Conservation (phyloP, 2,797 vertebrate species). For the Gadopsis marmoratus region DNA sequence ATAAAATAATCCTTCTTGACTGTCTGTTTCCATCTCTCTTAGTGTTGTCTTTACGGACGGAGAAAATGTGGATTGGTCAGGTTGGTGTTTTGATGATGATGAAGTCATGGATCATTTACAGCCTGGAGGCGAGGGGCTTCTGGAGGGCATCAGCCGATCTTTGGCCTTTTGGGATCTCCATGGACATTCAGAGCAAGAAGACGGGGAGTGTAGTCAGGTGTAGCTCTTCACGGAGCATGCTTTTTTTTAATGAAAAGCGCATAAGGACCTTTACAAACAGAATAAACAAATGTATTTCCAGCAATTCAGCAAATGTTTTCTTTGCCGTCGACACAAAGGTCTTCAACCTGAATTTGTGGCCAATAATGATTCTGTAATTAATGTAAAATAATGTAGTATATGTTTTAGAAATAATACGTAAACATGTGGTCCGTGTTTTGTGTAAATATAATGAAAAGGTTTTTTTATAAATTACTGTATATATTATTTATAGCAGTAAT, state of each 20-base stretch:
- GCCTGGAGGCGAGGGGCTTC: slow-evolving; percentile 48
- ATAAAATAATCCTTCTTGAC: not conserved
- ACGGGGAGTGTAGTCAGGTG: slow-evolving; percentile 81
- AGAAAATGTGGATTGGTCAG: slow-evolving; percentile 82
- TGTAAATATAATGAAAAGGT: slow-evolving; percentile 39
- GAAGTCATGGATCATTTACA: slow-evolving; percentile 75
- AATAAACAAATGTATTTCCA: slow-evolving; percentile 9
- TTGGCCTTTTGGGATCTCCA: slow-evolving; percentile 32
- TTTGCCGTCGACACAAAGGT: not conserved
- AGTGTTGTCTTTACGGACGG: slow-evolving; percentile 68
- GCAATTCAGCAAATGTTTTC: not conserved
- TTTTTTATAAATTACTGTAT: slow-evolving; percentile 24
- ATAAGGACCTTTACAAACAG: not conserved
- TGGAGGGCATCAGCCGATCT: slow-evolving; percentile 55
- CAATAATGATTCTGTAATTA: slow-evolving; percentile 16
- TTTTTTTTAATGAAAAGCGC: slow-evolving; percentile 5
- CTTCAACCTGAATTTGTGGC: slow-evolving; percentile 6
- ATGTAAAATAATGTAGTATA: slow-evolving; percentile 47
- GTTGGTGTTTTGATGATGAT: slow-evolving; percentile 84
- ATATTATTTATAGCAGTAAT: slow-evolving; percentile 62
- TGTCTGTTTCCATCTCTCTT: slow-evolving; percentile 25
- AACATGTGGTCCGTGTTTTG: slow-evolving; percentile 15
- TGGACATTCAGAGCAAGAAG: slow-evolving; percentile 53
- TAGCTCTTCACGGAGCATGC: slow-evolving; percentile 44
- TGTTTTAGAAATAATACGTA: slow-evolving; percentile 7